These are phyloP conservation scores for Sminthurides aquaticus DNA, from an alignment of 2,888 invertebrate species.

Conservation along the genomic window DNA sequence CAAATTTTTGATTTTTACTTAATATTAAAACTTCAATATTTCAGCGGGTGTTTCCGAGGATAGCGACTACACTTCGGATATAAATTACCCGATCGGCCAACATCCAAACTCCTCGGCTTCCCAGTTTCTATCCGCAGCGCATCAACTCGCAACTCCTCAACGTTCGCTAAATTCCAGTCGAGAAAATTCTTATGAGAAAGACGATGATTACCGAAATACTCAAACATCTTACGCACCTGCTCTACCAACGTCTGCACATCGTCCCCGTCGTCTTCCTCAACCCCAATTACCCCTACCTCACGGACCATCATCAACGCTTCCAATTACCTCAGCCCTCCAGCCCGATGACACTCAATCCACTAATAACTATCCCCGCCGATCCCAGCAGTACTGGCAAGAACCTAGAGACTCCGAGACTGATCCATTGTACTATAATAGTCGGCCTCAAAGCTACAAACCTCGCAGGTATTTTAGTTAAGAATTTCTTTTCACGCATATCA, in stretches of 20 bases:
- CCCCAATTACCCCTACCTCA: constrained; percentile 21
- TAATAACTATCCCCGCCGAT: constrained; percentile 30
- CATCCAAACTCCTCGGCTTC: constrained; percentile 87
- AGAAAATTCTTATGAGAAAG: constrained; percentile 75
- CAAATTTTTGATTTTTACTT: no score
- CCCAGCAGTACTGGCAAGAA: constrained; percentile 48
- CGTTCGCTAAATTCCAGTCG: constrained; percentile 69
- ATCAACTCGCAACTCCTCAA: constrained; percentile 69
- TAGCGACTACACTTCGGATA: constrained; percentile 92
- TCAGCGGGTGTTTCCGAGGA: constrained; percentile 91
- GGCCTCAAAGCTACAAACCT: constrained; percentile 53
- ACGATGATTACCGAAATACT: constrained; percentile 52
- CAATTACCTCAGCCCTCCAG: no score
- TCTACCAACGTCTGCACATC: constrained; percentile 21
- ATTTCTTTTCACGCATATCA: neutral
- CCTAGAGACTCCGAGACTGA: constrained; percentile 55
- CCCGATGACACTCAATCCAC: no score
- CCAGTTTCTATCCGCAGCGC: constrained; percentile 71
- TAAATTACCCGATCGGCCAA: constrained; percentile 84
- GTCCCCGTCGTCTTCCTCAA: constrained; percentile 38
- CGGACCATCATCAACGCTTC: constrained; percentile 17
- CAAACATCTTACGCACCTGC: constrained; percentile 30
- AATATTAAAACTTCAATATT: neutral
- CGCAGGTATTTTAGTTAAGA: constrained; percentile 9
- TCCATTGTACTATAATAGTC: constrained; percentile 79